These are phyloP conservation scores for Vandiemenella viatica DNA, from an alignment of 2,888 invertebrate genomes.

Conservation along the genomic window DNA sequence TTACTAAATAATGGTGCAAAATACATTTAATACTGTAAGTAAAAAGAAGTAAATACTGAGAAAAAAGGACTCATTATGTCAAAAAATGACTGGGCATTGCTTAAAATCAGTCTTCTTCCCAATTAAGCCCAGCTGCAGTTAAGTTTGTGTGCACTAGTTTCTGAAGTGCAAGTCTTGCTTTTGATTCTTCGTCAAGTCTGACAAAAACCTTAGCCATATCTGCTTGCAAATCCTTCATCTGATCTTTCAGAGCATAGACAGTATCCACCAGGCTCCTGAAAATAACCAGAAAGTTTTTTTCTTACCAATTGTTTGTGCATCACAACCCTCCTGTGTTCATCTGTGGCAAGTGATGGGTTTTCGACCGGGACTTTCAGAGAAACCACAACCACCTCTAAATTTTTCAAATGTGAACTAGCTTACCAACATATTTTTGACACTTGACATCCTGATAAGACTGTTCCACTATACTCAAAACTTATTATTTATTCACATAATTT, in stretches of 20 bases:
- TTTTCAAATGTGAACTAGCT: too few species aligned
- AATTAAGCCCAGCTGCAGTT: background rate
- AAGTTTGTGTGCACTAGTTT: conserved; percentile 22
- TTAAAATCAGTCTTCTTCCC: conserved; percentile 2
- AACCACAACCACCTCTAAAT: too few species aligned
- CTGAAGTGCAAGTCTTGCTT: conserved; percentile 34
- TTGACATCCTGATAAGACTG: too few species aligned
- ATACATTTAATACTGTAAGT: background rate
- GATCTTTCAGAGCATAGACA: conserved; percentile 59
- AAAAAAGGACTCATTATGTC: background rate
- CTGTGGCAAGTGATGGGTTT: too few species aligned
- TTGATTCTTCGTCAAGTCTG: conserved; percentile 52
- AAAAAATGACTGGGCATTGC: too few species aligned
- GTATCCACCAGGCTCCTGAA: conserved; percentile 57
- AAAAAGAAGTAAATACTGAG: background rate
- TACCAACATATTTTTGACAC: too few species aligned
- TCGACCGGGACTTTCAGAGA: too few species aligned
- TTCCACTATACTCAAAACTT: too few species aligned
- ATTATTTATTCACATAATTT: too few species aligned
- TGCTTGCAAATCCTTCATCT: conserved; percentile 47
- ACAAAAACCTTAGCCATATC: conserved; percentile 42
- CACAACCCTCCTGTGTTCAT: too few species aligned
- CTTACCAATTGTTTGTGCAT: too few species aligned
- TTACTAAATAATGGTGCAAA: background rate
- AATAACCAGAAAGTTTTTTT: conserved; percentile 11